These are phyloP conservation scores for Tyrannus savana DNA, from an alignment of 2,113 vertebrate species.

Conservation along the genomic window DNA sequence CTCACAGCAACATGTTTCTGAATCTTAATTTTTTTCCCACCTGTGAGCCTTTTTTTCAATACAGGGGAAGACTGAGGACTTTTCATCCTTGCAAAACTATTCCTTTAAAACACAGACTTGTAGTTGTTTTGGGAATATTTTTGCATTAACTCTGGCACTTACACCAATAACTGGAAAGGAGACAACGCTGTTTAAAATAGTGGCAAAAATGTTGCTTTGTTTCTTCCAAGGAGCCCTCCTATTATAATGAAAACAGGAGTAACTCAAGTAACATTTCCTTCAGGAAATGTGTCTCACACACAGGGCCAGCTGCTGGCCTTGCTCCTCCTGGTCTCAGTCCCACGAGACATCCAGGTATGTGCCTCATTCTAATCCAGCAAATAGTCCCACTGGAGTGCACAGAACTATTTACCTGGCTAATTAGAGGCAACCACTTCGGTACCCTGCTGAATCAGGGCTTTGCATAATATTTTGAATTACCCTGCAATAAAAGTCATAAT, in stretches of 20 bases:
- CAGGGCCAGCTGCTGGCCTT: not conserved
- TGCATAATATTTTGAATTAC: not conserved
- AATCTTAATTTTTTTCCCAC: not conserved
- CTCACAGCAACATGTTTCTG: not conserved
- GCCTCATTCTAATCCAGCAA: not conserved
- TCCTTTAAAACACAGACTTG: not conserved
- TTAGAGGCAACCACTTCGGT: not conserved
- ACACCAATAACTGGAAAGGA: not conserved
- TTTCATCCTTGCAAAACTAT: not conserved
- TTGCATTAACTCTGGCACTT: not conserved
- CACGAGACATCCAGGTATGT: not conserved
- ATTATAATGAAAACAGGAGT: not conserved
- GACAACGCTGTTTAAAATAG: not conserved
- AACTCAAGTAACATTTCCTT: conserved; percentile 27
- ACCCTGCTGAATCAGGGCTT: not conserved
- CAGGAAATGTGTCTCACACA: conserved; percentile 1
- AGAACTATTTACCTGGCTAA: not conserved
- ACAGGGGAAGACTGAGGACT: not conserved
- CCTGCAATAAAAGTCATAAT: not conserved
- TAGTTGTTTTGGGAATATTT: not conserved
- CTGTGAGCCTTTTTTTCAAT: not conserved
- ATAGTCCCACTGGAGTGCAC: not conserved
- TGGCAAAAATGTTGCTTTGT: not conserved
- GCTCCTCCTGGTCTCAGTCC: not conserved
- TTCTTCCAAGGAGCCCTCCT: not conserved